Conservation (phyloP, 2,797 vertebrate genomes). For the Gambelia wislizenii region DNA sequence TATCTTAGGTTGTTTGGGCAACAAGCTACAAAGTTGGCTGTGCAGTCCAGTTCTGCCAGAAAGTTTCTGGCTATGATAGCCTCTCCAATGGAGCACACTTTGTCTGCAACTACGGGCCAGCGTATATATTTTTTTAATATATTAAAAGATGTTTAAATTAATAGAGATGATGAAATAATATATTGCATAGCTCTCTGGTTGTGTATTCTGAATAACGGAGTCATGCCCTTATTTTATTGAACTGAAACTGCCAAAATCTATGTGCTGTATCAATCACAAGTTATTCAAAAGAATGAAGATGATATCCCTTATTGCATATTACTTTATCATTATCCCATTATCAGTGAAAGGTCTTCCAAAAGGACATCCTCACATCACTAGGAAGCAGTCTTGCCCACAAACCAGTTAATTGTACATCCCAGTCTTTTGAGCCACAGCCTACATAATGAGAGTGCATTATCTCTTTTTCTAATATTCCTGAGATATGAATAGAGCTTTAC, state of each 20-base stretch:
- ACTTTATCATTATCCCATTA: background rate
- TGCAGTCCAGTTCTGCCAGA: conserved; percentile 79
- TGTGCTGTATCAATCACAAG: background rate
- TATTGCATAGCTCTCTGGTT: background rate
- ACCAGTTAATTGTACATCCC: background rate
- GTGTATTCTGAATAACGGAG: background rate
- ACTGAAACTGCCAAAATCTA: background rate
- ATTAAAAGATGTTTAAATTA: background rate
- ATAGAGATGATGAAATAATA: background rate
- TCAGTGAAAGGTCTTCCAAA: background rate
- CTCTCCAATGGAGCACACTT: conserved; percentile 73
- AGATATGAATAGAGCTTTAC: background rate
- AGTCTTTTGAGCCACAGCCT: background rate
- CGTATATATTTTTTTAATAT: conserved; percentile 75
- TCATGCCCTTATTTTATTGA: background rate
- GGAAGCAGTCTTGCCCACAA: background rate
- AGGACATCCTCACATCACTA: background rate
- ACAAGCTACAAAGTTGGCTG: conserved; percentile 87
- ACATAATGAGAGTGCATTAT: background rate
- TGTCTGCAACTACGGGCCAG: conserved; percentile 85
- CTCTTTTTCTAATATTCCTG: background rate
- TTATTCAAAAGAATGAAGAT: background rate
- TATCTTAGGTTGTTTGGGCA: conserved; percentile 86
- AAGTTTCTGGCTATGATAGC: conserved; percentile 27
- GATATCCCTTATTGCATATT: background rate